These are phyloP conservation scores for Drosophila saltans DNA, from an alignment of 1,140 invertebrate species.

Conservation along the genomic window DNA sequence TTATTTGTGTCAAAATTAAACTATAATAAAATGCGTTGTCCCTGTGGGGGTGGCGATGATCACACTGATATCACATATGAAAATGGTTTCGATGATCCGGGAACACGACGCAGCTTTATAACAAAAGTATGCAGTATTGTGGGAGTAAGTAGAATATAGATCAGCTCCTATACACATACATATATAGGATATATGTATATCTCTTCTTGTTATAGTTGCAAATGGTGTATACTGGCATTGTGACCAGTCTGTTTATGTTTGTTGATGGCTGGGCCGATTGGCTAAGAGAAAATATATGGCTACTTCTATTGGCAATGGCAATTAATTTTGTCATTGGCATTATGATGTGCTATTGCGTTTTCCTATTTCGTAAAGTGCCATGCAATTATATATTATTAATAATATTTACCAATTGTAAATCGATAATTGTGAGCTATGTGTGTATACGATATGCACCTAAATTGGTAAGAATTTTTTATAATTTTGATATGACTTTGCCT, in stretches of 20 bases:
- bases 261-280: neutral
- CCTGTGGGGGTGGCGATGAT: neutral
- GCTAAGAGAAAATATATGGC: neutral
- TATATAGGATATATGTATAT: neutral
- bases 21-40: neutral
- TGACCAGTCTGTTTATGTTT: conserved; percentile 2
- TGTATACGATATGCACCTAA: neutral
- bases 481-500: too few species aligned
- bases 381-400: neutral
- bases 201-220: neutral
- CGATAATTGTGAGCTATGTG: neutral
- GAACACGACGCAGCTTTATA: neutral
- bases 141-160: neutral
- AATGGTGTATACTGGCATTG: neutral
- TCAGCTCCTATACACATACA: too few species aligned
- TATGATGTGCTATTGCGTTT: conserved; percentile 6
- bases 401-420: neutral
- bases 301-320: neutral
- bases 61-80: neutral
- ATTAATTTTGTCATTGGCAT: neutral
- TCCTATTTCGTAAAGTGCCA: neutral
- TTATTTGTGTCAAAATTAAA: neutral
- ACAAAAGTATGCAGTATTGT: neutral
- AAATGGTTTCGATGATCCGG: neutral
- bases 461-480: neutral